Percentiles rank a stretch among this genome's conserved stretches.
These are phyloP conservation scores for Lepidocolaptes lacrymiger DNA, from an alignment of 2,797 vertebrate genomes.

Conservation along the genomic window DNA sequence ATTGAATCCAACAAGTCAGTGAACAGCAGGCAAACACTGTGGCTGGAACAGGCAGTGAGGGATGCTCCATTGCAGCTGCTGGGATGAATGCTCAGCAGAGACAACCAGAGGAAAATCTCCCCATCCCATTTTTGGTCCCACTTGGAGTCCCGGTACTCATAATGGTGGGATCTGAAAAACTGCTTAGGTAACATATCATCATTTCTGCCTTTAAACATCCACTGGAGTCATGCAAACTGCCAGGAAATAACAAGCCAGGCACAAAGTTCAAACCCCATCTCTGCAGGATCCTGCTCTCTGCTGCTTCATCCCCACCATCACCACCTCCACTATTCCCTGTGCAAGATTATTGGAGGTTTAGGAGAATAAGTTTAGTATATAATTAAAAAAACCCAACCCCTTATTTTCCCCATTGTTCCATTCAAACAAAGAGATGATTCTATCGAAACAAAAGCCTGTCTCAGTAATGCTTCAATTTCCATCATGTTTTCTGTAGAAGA, in stretches of 20 bases:
- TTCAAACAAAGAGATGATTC: neutral
- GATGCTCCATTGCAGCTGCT: neutral
- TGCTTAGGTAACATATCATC: neutral
- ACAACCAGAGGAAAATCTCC: neutral
- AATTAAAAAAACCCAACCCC: neutral
- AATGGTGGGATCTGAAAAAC: neutral
- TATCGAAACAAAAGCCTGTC: neutral
- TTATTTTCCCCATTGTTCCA: neutral
- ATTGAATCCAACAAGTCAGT: neutral
- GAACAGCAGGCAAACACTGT: neutral
- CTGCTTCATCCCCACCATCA: neutral
- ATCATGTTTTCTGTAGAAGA: constrained; percentile 15
- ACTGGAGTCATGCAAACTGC: neutral
- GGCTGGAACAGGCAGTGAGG: neutral
- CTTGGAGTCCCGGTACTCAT: neutral
- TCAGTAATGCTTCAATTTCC: neutral
- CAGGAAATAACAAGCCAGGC: neutral
- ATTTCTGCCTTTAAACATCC: neutral
- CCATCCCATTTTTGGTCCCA: neutral
- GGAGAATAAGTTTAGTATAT: neutral
- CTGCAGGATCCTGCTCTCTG: neutral
- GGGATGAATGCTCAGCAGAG: neutral
- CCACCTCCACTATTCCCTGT: rapidly evolving
- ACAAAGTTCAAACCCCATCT: neutral
- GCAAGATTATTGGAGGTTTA: neutral